Base-by-base conservation (phyloP, 2,888 invertebrate genomes). In the Agapetus fuscipes region DNA sequence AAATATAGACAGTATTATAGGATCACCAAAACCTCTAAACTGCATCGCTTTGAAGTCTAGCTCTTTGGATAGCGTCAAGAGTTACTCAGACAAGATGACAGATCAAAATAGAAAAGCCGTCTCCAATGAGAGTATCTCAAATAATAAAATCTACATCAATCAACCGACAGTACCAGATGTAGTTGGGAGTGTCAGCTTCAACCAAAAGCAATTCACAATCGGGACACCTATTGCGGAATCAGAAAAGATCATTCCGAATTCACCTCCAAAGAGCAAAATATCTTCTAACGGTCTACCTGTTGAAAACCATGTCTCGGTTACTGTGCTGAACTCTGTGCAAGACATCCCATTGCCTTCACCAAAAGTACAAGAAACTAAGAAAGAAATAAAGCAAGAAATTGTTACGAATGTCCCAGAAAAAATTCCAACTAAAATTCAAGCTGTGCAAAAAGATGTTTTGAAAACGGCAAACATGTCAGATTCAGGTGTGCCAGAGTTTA, bases 401-500 rank as follows among this genome's bases (percentile, higher is more conserved):
- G 15, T 30, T 31, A 26, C 20, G n/a, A 17, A 5, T 20, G 16
- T 30, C n/a, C 5, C 34, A 11, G 42, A 37, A 25, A 44, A 45
- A 37, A 20, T 26, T 9, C 12, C 28, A 3, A 32, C 34, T 9
- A 40, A 39, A 30, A 12, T 11, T 7, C 26, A 32, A 16, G 7
- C 34, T 1, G 17, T 17, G 9, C 38, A 44, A 33, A 48, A 43
- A 33, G 41, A 45, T 27, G 17, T 6, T 20, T 20, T 20, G 5
- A 20, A 4, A 9, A 20, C 20, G 20, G 5, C 20, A 9, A 20
- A 4, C 9, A 4, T 6, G 9, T 50, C 58, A 30, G 13, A 34
- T 36, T 14, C 47, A 2, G 60, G 62, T 29, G 64, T 80, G 10
- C 80, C 82, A 1, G 81, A 83, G 56, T 81, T 82, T 54, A 60